Base-by-base conservation (phyloP, 2,888 invertebrate genomes). In the Rapana venosa region DNA sequence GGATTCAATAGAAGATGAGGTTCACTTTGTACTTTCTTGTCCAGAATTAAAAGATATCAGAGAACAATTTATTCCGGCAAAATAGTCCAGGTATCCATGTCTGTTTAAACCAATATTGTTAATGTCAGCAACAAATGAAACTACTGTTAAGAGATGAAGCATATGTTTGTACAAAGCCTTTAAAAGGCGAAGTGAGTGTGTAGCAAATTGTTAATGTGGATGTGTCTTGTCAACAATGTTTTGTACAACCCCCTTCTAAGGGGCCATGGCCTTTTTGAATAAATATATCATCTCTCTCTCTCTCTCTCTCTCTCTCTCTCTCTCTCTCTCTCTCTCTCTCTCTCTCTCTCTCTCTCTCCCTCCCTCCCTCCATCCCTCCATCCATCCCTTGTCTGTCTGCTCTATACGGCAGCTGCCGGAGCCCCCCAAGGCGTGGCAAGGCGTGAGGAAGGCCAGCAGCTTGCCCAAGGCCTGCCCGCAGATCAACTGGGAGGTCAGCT, bases 381-480 rank as follows among this genome's bases (percentile, higher is more conserved):
- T 66, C 66, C 17, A 66, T 61, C 61, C 17, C 61, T 61, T 61
- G 61, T 17, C 17, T 61, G 61, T 15, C 61, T 15, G 61, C 8
- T 15, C 17, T 61, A 17, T 15, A 61, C 26, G 2, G 20, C 90
- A 93, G 93, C 84, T 90, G 20, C 92, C 93, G 4, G 56, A 17
- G 22, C 88, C 90, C 0, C 92, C 92, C 6, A 47, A 83, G 30
- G 70, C 88, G 30, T 92, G 93, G 93, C 30, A 58, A 26, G 84
- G 74, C 0, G 36, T 90, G n/a, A 81, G 86, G 26, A 61, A 87
- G n/a, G 88, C 91, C 6, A 90, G 85, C 30, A 83, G 66, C 26
- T 79, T 90, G 26, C 91, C 92, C 1, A 90, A 92, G 5, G 93
- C 93, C 20, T 93, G 93, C 79, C 91, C 92, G 66, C 93, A 93